Conservation (phyloP, 2,797 vertebrate species). For the Crocidura indochinensis region DNA sequence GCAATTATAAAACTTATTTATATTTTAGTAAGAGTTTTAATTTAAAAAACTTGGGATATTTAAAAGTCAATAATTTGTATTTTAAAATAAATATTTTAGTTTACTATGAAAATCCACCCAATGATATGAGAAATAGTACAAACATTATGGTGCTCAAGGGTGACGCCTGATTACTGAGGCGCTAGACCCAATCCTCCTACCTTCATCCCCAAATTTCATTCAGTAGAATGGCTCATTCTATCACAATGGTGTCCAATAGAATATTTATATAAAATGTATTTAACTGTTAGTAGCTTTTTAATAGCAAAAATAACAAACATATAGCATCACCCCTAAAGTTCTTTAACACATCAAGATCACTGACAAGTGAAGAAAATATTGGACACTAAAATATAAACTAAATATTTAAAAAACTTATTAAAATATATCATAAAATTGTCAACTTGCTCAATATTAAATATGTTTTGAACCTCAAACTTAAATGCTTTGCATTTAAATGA, state of each 20-base stretch:
- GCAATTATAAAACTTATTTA: background rate
- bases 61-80: background rate
- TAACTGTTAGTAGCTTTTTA: background rate
- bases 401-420: background rate
- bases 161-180: too few relatives aligned
- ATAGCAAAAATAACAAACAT: background rate
- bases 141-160: too few relatives aligned
- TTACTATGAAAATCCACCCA: slow-evolving; percentile 15
- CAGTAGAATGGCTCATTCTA: background rate
- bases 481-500: slow-evolving; percentile 33
- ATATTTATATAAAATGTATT: background rate
- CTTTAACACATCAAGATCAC: slow-evolving; percentile 10
- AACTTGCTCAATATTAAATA: slow-evolving; percentile 1
- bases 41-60: too few relatives aligned
- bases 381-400: background rate
- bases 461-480: background rate
- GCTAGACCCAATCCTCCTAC: too few relatives aligned
- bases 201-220: background rate
- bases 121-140: too few relatives aligned
- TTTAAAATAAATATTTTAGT: background rate
- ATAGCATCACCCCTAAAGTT: background rate
- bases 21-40: background rate
- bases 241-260: slow-evolving; percentile 7
- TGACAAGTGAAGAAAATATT: slow-evolving; percentile 24
- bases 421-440: slow-evolving; percentile 18